A percentile compares a stretch with the other conserved stretches of the same genome.
phyloP scores from a whole-genome alignment of 2,888 invertebrate genomes.

The Chromoteleia sp. region DNA sequence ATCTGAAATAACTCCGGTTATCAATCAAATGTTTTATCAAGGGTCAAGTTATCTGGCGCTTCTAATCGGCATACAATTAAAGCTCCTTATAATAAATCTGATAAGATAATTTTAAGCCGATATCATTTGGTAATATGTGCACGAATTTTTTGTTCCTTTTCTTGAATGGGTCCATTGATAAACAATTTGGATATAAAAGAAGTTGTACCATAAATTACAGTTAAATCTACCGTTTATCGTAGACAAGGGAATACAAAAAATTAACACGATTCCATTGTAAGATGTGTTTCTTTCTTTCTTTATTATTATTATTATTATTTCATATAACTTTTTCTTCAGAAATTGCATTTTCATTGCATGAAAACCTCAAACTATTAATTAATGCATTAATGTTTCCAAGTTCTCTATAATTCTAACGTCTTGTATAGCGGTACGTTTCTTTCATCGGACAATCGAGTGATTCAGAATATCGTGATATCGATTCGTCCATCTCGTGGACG shows the following conservation, averaged over 20 bases:
- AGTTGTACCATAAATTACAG: not conserved
- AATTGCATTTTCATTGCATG: conserved; percentile 19
- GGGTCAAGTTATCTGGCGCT: conserved; percentile 26
- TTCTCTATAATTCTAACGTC: conserved; percentile 5
- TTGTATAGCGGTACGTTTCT: conserved; percentile 13
- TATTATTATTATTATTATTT: no score
- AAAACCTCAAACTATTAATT: conserved; percentile 28
- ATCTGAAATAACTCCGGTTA: conserved; percentile 36
- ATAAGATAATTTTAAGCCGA: conserved; percentile 31
- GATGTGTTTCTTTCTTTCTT: no score
- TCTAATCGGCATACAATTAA: conserved; percentile 51
- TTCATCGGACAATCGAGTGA: conserved; percentile 28
- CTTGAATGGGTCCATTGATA: conserved; percentile 13
- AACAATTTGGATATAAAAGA: conserved; percentile 5
- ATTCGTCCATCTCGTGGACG: conserved; percentile 58
- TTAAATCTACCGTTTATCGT: not conserved
- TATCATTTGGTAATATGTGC: not conserved
- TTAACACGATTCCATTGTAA: no score
- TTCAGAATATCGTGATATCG: conserved; percentile 59
- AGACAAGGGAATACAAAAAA: no score
- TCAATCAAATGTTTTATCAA: conserved; percentile 54
- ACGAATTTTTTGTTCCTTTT: conserved; percentile 3
- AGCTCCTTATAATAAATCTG: conserved; percentile 36
- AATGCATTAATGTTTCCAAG: conserved; percentile 25
- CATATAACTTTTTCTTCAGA: no score